Percentiles rank a stretch among this genome's conserved stretches.
Conservation (phyloP, 2,797 vertebrate species). For the Halcyon badia region DNA sequence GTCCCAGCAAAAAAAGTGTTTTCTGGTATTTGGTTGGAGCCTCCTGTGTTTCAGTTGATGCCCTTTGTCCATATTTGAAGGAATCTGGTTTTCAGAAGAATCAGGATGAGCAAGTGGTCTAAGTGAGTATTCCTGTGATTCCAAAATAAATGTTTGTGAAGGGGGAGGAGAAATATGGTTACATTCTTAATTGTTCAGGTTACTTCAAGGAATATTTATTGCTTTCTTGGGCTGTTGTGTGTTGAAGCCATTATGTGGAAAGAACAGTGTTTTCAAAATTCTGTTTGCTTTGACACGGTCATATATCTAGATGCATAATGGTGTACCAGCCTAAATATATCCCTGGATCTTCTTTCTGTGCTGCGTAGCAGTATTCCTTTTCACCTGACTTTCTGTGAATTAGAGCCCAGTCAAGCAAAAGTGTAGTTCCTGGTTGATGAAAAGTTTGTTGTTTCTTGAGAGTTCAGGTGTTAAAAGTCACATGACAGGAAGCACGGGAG, state of each 20-base stretch:
- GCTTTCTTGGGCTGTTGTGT: not conserved
- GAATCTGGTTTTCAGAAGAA: not conserved
- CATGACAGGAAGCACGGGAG: not conserved
- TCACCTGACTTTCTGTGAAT: not conserved
- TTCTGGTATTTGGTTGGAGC: not conserved
- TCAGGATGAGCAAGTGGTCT: not conserved
- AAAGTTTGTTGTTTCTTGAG: not conserved
- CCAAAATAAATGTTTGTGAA: not conserved
- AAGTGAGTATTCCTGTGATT: not conserved
- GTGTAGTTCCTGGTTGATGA: not conserved
- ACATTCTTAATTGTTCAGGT: not conserved
- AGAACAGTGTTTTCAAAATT: not conserved
- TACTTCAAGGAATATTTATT: not conserved
- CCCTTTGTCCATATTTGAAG: rapidly evolving
- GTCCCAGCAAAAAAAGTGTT: not conserved
- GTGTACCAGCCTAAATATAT: not conserved
- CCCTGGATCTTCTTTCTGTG: not conserved
- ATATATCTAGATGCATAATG: not conserved
- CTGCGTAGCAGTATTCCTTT: not conserved
- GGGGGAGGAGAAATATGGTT: not conserved
- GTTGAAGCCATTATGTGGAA: not conserved
- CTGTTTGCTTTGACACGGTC: not conserved
- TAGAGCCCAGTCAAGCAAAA: not conserved
- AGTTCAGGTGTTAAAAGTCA: not conserved
- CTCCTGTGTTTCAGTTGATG: not conserved